phyloP scores from a whole-genome alignment of 1,140 invertebrate genomes.

The Drosophila pectinifera region DNA sequence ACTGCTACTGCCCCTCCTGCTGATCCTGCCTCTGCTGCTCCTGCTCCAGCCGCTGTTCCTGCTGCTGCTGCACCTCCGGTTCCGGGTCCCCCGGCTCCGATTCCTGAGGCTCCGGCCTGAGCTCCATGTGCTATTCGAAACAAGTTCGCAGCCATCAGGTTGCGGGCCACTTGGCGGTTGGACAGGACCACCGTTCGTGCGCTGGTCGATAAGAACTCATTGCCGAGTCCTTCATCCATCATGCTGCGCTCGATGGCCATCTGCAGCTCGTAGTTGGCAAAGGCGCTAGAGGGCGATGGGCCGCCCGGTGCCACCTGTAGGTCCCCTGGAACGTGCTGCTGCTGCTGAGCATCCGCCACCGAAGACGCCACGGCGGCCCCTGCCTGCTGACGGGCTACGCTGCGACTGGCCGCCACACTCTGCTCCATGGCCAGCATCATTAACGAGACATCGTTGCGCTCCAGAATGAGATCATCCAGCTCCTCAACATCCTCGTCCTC shows the following conservation, averaged over 20 bases:
- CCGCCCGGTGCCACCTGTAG: background rate
- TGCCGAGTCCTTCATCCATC: constrained; percentile 1
- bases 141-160: background rate
- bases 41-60: background rate
- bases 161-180: background rate
- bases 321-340: background rate
- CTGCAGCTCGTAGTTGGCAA: constrained; percentile 19
- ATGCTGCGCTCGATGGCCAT: constrained; percentile 50
- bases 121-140: background rate
- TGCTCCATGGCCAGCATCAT: constrained; percentile 4
- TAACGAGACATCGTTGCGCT: background rate
- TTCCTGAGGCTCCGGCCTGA: background rate
- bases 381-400: background rate
- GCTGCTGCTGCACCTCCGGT: background rate
- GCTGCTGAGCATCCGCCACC: background rate
- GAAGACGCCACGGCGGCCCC: background rate
- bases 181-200: background rate
- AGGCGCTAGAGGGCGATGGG: fast-evolving
- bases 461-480: constrained; percentile 6
- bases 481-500: constrained; percentile 42
- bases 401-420: background rate
- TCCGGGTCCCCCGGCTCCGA: background rate
- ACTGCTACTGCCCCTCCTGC: no score
- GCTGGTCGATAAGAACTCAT: no score
- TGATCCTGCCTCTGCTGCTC: background rate